phyloP scores from a whole-genome alignment of 2,888 invertebrate species.

The Chloroclysta siterata region DNA sequence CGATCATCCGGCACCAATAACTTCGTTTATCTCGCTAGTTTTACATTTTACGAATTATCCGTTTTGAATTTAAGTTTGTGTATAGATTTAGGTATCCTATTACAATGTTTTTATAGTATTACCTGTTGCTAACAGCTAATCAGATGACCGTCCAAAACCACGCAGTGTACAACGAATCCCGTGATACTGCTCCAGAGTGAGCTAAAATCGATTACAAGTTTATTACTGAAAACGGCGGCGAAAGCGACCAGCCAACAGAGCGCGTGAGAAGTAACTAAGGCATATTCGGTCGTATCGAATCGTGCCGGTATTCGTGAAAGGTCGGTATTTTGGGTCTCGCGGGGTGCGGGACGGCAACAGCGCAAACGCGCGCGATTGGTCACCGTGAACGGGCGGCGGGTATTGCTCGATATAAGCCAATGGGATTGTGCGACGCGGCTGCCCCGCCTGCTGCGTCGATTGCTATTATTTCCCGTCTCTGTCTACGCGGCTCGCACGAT shows the following conservation, averaged over 20 bases:
- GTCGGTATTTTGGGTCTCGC: slow-evolving; percentile 75
- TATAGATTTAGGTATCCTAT: slow-evolving; percentile 34
- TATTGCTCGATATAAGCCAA: slow-evolving; percentile 65
- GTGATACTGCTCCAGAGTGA: slow-evolving; percentile 40
- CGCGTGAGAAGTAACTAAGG: slow-evolving; percentile 84
- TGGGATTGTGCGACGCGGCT: slow-evolving; percentile 57
- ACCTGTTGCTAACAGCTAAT: slow-evolving; percentile 57
- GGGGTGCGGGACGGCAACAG: slow-evolving; percentile 70
- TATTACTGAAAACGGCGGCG: slow-evolving; percentile 63
- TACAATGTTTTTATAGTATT: slow-evolving; percentile 9
- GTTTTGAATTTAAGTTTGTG: slow-evolving; percentile 39
- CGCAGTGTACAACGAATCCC: slow-evolving; percentile 39
- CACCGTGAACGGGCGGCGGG: slow-evolving; percentile 69
- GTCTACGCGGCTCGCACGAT: slow-evolving; percentile 62
- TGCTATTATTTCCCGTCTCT: slow-evolving; percentile 62
- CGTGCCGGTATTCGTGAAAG: slow-evolving; percentile 82
- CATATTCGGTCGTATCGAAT: slow-evolving; percentile 83
- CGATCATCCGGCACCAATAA: slow-evolving; percentile 75
- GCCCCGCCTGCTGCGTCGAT: slow-evolving; percentile 67
- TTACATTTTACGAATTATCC: slow-evolving; percentile 43
- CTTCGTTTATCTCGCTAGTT: slow-evolving; percentile 56
- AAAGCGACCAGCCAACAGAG: slow-evolving; percentile 73
- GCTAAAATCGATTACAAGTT: slow-evolving; percentile 48
- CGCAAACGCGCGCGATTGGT: slow-evolving; percentile 62
- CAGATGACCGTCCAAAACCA: slow-evolving; percentile 28